A percentile compares a stretch with the other conserved stretches of the same genome.
These are phyloP conservation scores for Poeciliopsis prolifica DNA, from an alignment of 2,113 vertebrate species.

Conservation along the genomic window DNA sequence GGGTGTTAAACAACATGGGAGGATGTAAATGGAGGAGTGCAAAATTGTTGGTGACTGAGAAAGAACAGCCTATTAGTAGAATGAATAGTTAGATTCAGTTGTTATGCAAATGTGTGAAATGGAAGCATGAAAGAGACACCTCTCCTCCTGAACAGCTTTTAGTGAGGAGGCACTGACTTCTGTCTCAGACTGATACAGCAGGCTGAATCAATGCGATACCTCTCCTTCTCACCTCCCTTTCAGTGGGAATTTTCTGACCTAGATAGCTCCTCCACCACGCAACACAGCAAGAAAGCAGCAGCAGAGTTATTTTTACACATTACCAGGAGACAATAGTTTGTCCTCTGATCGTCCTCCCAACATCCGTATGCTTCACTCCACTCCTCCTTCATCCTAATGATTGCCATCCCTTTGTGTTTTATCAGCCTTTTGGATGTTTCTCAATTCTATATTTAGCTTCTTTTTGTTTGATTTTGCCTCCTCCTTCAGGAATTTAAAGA, in stretches of 20 bases:
- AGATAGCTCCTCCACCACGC: constrained; percentile 76
- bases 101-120: constrained; percentile 11
- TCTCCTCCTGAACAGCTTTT: constrained; percentile 22
- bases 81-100: constrained; percentile 4
- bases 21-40: constrained; percentile 26
- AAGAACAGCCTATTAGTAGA: constrained; percentile 5
- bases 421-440: not conserved
- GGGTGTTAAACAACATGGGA: not conserved
- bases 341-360: constrained; percentile 67
- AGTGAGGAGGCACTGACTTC: constrained; percentile 54
- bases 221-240: constrained; percentile 32
- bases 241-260: constrained; percentile 82
- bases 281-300: constrained; percentile 62
- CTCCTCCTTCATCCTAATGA: constrained; percentile 37
- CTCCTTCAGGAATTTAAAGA: constrained; percentile 17
- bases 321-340: constrained; percentile 76
- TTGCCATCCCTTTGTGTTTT: constrained; percentile 20
- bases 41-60: not conserved
- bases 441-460: constrained; percentile 15
- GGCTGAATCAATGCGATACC: constrained; percentile 56
- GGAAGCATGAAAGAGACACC: constrained; percentile 15
- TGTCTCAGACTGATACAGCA: constrained; percentile 59
- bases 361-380: constrained; percentile 35
- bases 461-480: constrained; percentile 14
- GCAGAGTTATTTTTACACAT: constrained; percentile 81